Conservation (phyloP, 2,888 invertebrate genomes). For the Drosophila robusta region DNA sequence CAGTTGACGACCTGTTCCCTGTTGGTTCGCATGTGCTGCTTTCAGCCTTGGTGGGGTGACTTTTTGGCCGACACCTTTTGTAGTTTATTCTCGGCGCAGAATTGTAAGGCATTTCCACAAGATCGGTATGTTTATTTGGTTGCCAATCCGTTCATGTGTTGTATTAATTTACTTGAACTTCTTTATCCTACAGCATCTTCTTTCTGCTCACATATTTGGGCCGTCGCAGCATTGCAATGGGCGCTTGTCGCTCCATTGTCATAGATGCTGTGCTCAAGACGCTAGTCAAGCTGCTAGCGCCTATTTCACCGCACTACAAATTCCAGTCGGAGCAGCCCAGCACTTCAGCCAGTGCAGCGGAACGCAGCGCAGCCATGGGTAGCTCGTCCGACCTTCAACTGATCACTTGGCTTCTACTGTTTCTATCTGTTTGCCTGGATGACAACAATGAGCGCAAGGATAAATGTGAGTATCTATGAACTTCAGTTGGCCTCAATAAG, state of each 20-base stretch:
- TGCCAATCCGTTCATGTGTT: neutral
- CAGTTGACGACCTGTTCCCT: constrained; percentile 92
- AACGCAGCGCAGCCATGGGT: constrained; percentile 80
- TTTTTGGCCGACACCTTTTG: constrained; percentile 94
- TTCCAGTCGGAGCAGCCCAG: constrained; percentile 71
- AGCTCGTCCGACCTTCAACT: constrained; percentile 87
- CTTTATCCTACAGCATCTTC: constrained; percentile 88
- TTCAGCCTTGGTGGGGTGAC: constrained; percentile 94
- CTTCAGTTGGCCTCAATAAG: neutral
- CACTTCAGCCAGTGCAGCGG: constrained; percentile 83
- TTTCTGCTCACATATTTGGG: constrained; percentile 94
- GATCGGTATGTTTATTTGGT: constrained; percentile 88
- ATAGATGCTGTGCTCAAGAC: constrained; percentile 88
- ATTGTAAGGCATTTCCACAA: constrained; percentile 92
- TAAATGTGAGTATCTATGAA: constrained; percentile 78
- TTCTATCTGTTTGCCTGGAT: constrained; percentile 90
- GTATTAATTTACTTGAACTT: neutral
- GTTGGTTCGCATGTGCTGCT: constrained; percentile 90
- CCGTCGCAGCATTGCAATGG: constrained; percentile 90
- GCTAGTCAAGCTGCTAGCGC: constrained; percentile 87
- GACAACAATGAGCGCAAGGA: constrained; percentile 84
- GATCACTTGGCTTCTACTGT: constrained; percentile 91
- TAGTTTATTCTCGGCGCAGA: constrained; percentile 91
- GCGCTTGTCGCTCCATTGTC: constrained; percentile 87
- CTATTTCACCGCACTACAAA: constrained; percentile 85